Base-by-base conservation (phyloP, 2,797 vertebrate species). In the Acipenser oxyrinchus region DNA sequence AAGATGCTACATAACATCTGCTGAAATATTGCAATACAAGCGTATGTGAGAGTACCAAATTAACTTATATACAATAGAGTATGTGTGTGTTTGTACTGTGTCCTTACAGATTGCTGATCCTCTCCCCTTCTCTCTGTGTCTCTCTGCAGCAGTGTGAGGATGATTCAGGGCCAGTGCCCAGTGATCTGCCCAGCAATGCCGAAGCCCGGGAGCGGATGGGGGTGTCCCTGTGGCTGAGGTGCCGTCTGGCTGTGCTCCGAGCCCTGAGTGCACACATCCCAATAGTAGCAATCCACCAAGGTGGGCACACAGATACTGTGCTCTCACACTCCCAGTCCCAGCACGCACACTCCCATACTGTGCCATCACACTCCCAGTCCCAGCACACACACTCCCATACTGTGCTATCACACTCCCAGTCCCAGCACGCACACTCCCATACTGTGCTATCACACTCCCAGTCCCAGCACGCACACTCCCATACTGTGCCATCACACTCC, bases 151-250 rank as follows among this genome's bases (percentile, higher is more conserved):
- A 12, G 51, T 49, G 4, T 50, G 66, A 58, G 48, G 62, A 70
- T 63, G 64, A 50, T 11, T 60, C 57, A 55, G 1, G 59, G 6
- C 1, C 7, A 5, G 48, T 66, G 52, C 49, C 72, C 9, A 73
- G 18, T 52, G 86, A 72, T 12, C 72, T 77, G 65, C 78, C 87
- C 60, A 15, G 66, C 69, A 75, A 66, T 62, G 66, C 79, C 60
- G 86, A 90, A 74, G 87, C 91, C n/a, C 76, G 75, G 70, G 91
- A 90, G 68, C 88, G 83, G 55, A 60, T 88, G 71, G 90, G 82
- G 53, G 63, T 77, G 6, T 77, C 60, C 48, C 75, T 95, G 66
- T 98, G 97, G 97, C 75, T 97, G 66, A 88, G 71, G 60, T 96
- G 94, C 75, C 88, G 89, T 15, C 69, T 90, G 60, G 78, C 68